Evolutionary conservation across 2,113 vertebrate genomes (phyloP).

Genomic region (Malurus melanocephalus): DNA sequence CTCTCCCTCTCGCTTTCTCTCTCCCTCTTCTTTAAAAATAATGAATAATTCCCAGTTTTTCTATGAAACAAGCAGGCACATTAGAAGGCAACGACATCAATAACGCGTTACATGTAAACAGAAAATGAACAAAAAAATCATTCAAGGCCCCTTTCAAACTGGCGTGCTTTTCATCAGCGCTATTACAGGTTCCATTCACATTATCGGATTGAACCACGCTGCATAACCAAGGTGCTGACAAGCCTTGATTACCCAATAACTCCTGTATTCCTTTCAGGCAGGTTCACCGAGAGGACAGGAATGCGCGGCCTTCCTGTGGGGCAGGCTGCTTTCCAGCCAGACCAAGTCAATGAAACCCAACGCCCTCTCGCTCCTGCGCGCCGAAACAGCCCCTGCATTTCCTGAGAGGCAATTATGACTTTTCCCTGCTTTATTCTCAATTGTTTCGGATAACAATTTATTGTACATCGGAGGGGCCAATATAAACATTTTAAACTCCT

Average conservation of each 20-base stretch:
- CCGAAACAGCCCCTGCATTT: constrained; percentile 61
- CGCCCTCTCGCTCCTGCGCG: constrained; percentile 56
- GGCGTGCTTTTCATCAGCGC: constrained; percentile 88
- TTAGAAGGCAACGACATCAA: constrained; percentile 85
- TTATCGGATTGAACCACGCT: constrained; percentile 89
- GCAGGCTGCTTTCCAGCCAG: constrained; percentile 75
- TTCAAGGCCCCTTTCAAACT: constrained; percentile 83
- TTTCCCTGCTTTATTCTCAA: constrained; percentile 67
- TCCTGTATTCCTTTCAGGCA: constrained; percentile 86
- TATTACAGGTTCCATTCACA: constrained; percentile 88
- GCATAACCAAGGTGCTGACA: constrained; percentile 94
- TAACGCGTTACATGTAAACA: constrained; percentile 86
- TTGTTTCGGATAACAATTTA: constrained; percentile 71
- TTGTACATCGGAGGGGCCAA: constrained; percentile 50
- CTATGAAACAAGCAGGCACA: constrained; percentile 80
- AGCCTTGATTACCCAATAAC: constrained; percentile 92
- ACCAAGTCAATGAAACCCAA: constrained; percentile 77
- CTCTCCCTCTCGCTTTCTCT: constrained; percentile 45
- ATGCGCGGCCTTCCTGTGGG: constrained; percentile 83
- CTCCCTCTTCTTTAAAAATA: constrained; percentile 64
- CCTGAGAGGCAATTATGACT: constrained; percentile 69
- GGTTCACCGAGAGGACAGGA: constrained; percentile 91
- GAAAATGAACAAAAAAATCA: constrained; percentile 87
- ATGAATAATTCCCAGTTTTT: constrained; percentile 83
- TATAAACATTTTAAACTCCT: constrained; percentile 60